These are phyloP conservation scores for Pogonocichla stellata DNA, from an alignment of 2,113 vertebrate genomes.

Conservation along the genomic window DNA sequence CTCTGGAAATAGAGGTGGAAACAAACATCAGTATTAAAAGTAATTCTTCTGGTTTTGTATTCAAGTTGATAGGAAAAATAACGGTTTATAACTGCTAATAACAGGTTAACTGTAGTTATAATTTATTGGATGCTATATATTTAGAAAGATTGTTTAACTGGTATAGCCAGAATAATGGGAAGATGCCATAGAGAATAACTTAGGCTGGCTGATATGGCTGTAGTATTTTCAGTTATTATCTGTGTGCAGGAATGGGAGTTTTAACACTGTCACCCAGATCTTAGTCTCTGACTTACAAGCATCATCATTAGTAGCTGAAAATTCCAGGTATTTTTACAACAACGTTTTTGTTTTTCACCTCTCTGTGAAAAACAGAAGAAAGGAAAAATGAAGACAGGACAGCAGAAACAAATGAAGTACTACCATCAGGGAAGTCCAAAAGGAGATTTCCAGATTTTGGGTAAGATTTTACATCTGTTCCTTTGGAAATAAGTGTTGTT, in stretches of 20 bases:
- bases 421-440: constrained; percentile 81
- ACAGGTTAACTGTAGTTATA: neutral
- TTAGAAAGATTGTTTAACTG: neutral
- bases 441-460: constrained; percentile 92
- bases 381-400: constrained; percentile 75
- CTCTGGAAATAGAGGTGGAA: neutral
- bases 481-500: neutral
- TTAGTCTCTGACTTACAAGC: neutral
- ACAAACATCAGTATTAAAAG: neutral
- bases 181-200: neutral
- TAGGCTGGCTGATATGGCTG: neutral
- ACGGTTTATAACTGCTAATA: neutral
- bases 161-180: neutral
- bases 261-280: neutral
- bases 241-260: neutral
- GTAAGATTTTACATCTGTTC: constrained; percentile 57
- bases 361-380: constrained; percentile 53
- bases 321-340: neutral
- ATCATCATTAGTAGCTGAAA: neutral
- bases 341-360: neutral
- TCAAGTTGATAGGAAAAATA: neutral
- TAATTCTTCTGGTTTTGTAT: neutral
- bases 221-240: neutral
- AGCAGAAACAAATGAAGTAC: constrained; percentile 75
- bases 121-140: neutral